Evolutionary conservation across 2,888 invertebrate species (phyloP).

Genomic region (Dicyrtomina minuta): DNA sequence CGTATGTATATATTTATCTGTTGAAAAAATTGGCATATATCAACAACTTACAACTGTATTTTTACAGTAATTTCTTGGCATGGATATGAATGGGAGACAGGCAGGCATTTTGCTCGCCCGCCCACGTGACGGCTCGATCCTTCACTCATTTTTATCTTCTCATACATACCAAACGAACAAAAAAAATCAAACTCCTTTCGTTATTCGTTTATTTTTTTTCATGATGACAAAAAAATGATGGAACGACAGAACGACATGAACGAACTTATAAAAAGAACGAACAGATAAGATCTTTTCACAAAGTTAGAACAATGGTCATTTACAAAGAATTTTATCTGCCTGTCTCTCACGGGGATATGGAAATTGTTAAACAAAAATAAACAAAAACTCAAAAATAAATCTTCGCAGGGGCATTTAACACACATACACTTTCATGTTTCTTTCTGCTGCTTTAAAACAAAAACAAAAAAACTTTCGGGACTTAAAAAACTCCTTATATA

Average conservation of each 20-base stretch:
- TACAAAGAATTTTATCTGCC: constrained; percentile 32
- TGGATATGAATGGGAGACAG: constrained; percentile 26
- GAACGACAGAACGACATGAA: too few species aligned
- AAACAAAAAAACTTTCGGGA: constrained; percentile 6
- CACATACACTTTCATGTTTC: constrained; percentile 15
- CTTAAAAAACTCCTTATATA: neutral
- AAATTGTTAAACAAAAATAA: constrained; percentile 3
- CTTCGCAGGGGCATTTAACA: constrained; percentile 32
- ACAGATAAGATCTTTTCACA: constrained; percentile 5
- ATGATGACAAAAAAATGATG: too few species aligned
- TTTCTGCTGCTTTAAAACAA: constrained; percentile 1
- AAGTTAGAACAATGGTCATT: constrained; percentile 32
- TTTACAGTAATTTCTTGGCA: constrained; percentile 2
- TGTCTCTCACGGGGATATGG: constrained; percentile 32
- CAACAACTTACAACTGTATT: neutral
- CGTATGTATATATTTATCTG: constrained; percentile 11
- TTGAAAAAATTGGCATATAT: constrained; percentile 17
- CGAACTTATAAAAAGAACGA: neutral
- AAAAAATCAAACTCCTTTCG: neutral
- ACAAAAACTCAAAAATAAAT: constrained; percentile 4
- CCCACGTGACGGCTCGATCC: constrained; percentile 25
- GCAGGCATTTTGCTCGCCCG: constrained; percentile 14
- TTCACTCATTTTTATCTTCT: constrained; percentile 15
- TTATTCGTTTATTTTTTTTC: neutral
- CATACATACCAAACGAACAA: constrained; percentile 6